Evolutionary conservation across 2,888 invertebrate species (phyloP).

Genomic region (Leucoptera coffeella): DNA sequence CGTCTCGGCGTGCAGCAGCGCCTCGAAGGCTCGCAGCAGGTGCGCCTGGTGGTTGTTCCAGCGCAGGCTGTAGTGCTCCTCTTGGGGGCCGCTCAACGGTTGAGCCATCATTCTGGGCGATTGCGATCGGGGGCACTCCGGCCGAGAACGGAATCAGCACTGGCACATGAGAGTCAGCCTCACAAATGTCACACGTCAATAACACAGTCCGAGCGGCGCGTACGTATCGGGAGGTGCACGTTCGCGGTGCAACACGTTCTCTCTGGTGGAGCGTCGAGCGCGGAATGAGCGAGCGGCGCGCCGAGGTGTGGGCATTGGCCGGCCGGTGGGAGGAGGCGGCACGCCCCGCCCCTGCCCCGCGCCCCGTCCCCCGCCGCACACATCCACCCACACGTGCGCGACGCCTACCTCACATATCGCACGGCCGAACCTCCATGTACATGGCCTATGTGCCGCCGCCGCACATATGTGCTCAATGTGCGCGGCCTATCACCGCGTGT

Average conservation of each 20-base stretch:
- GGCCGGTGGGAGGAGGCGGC: slow-evolving; percentile 10
- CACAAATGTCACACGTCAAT: no score
- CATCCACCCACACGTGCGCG: slow-evolving; percentile 28
- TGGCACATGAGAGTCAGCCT: no score
- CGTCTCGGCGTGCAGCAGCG: slow-evolving; percentile 78
- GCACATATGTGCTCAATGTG: no score
- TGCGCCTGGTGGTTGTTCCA: slow-evolving; percentile 93
- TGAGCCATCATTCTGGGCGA: no score
- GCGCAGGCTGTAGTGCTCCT: slow-evolving; percentile 85
- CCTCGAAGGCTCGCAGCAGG: slow-evolving; percentile 81
- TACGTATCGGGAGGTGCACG: no score
- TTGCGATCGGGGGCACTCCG: no score
- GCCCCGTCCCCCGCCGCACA: slow-evolving; percentile 18
- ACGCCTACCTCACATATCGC: no score
- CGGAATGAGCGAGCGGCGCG: slow-evolving; percentile 29
- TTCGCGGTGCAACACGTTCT: no score
- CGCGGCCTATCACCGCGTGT: background rate
- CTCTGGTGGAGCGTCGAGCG: slow-evolving; percentile 18
- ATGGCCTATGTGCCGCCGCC: no score
- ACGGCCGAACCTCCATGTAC: no score
- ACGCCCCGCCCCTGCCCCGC: slow-evolving; percentile 11
- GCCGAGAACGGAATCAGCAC: no score
- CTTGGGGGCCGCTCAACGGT: slow-evolving; percentile 27
- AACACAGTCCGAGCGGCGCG: no score
- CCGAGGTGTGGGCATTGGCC: slow-evolving; percentile 22